Base-by-base conservation (phyloP, 2,113 vertebrate species). In the Eptesicus fuscus region DNA sequence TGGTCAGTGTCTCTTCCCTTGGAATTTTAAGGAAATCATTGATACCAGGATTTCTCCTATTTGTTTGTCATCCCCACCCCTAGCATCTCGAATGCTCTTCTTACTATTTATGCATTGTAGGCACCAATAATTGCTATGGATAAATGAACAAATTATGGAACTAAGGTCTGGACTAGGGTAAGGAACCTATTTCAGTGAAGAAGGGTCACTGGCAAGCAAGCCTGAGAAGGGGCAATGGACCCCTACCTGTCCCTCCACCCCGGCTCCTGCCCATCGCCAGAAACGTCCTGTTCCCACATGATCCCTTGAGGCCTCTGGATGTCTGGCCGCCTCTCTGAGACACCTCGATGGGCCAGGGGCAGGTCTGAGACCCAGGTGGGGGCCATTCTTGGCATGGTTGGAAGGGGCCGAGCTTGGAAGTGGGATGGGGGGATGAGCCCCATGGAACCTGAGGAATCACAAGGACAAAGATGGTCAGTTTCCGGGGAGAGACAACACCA, bases 341-440 rank as follows among this genome's bases (percentile, higher is more conserved):
- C 65, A 69, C 90, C 91, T 22, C 82, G 94, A 88, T 74, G 51
- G 56, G 47, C 51, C 44, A 22, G 71, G 23, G 92, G 14, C 28
- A 63, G 40, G 69, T 95, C 85, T 88, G 96, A 78, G 35, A 79
- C 85, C 96, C 97, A 96, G 7, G 73, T 35, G 9, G 96, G 91
- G 63, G 96, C 80, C 95, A 79, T 92, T 74, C 95, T 90, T 8
- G 93, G 42, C n/a, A 82, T 14, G 77, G 93, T n/a, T 74, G 96
- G 61, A 47, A 92, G 59, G 92, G 98, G 89, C 53, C 82, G 95
- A 76, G 93, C 86, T 96, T 97, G 95, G 93, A 98, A 98, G 88
- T 98, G 98, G 25, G 98, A 98, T 22, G 98, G 98, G 10, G 98
- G 98, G 32, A 98, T 96, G 83, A 98, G 83, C 37, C 95, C 85